These are phyloP conservation scores for Podarcis siculus DNA, from an alignment of 2,797 vertebrate genomes.

Conservation along the genomic window DNA sequence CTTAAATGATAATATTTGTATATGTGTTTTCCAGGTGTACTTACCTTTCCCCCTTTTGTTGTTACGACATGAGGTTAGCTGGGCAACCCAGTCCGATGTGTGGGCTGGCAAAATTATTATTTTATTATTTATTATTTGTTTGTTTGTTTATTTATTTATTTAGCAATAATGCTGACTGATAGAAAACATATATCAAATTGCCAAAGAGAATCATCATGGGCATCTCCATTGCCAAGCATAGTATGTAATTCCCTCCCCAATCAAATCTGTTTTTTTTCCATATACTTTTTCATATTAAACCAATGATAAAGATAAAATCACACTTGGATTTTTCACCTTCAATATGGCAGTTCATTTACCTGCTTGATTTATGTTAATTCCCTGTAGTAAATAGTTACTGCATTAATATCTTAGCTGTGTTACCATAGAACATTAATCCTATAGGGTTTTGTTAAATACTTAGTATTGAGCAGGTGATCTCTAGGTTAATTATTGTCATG, in stretches of 20 bases:
- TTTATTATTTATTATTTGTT: not conserved
- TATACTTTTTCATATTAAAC: not conserved
- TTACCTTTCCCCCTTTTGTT: not conserved
- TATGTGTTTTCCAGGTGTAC: not conserved
- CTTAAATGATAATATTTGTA: not conserved
- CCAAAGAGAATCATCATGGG: not conserved
- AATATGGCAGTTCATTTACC: not conserved
- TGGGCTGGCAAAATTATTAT: too few relatives aligned
- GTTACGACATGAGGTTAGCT: not conserved
- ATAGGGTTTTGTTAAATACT: not conserved
- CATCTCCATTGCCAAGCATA: not conserved
- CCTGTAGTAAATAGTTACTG: not conserved
- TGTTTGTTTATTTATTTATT: not conserved
- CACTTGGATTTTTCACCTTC: not conserved
- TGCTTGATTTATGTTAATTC: conserved; percentile 5
- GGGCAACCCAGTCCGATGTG: too few relatives aligned
- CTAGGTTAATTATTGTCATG: conserved; percentile 27
- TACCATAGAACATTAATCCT: not conserved
- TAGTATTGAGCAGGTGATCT: not conserved
- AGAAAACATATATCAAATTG: not conserved
- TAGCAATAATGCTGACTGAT: not conserved
- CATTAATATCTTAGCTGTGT: not conserved
- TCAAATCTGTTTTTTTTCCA: not conserved
- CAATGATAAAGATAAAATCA: not conserved
- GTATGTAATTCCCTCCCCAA: not conserved